Base-by-base conservation (phyloP, 2,888 invertebrate genomes). In the Yponomeuta malinellus region DNA sequence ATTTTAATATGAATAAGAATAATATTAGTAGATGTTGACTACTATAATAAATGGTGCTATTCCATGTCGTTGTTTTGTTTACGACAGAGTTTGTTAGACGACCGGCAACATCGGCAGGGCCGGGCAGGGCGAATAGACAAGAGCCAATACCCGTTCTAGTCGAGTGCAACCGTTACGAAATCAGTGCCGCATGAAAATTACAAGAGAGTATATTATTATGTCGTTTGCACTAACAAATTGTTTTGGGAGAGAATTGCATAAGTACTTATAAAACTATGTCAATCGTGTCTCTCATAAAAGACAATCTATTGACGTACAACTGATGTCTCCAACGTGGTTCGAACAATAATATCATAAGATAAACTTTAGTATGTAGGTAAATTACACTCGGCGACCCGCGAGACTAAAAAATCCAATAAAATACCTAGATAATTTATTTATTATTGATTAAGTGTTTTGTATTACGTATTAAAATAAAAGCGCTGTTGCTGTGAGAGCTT, bases 161-260 rank as follows among this genome's bases (percentile, higher is more conserved):
- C 86, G 87, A 88, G 9, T 6, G 90, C 90, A 89, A 88, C 90
- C 90, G 90, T 91, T 91, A 90, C 88, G 88, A 90, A 90, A 90
- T 89, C 89, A 87, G 80, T 83, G 87, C 88, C 87, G 87, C 89
- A 90, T 90, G 87, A 89, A 90, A 89, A 89, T 86, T 85, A 84
- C 81, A 81, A 78, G 78, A 78, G 70, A 6, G 23, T 23, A 23
- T 23, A 23, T 23, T 23, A 23, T 23, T n/a, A n/a, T 15, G 52
- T 52, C 64, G 64, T 70, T 65, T 70, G 64, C 65, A 70, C 64
- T 65, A 64, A 74, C 72, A 73, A 73, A 73, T 71, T 74, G 73
- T 72, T 70, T 74, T 73, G 71, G 72, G 23, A 74, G 72, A 68
- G 71, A 33, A 69, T 63, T 66, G 10, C 29, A 23, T 29, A 63